These are phyloP conservation scores for Apaloderma vittatum DNA, from an alignment of 2,113 vertebrate genomes.

Conservation along the genomic window DNA sequence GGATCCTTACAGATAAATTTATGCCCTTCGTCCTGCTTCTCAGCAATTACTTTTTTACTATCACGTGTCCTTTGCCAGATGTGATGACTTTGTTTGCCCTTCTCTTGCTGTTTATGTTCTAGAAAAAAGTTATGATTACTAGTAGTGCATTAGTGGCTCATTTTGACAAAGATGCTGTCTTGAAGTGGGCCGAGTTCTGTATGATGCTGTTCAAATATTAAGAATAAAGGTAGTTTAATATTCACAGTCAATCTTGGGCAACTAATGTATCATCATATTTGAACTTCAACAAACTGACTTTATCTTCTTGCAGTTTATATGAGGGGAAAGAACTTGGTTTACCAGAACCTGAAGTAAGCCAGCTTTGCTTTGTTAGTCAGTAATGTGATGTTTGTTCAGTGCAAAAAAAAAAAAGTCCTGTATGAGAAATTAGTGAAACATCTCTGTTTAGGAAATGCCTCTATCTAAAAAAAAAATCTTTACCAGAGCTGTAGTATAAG, in stretches of 20 bases:
- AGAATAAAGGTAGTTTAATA: neutral
- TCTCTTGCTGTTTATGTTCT: neutral
- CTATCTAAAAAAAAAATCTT: neutral
- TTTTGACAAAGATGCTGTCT: neutral
- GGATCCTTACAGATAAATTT: neutral
- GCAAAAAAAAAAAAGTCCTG: neutral
- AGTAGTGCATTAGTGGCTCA: neutral
- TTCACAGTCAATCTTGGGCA: neutral
- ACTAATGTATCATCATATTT: neutral
- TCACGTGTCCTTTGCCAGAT: neutral
- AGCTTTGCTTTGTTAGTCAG: neutral
- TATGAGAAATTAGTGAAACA: neutral
- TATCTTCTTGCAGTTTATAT: neutral
- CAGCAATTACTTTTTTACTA: fast-evolving
- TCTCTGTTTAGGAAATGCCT: neutral
- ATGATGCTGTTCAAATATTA: neutral
- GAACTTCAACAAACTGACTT: neutral
- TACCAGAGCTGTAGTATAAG: neutral
- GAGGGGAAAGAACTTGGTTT: neutral
- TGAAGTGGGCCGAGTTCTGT: neutral
- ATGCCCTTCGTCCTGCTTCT: neutral
- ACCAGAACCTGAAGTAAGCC: neutral
- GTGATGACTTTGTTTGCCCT: neutral
- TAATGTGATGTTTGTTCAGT: neutral
- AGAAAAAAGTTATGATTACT: neutral